Evolutionary conservation across 2,113 vertebrate genomes (phyloP), one percentile per base, ranked within the genome.

Genomic region (Hippocampus abdominalis): DNA sequence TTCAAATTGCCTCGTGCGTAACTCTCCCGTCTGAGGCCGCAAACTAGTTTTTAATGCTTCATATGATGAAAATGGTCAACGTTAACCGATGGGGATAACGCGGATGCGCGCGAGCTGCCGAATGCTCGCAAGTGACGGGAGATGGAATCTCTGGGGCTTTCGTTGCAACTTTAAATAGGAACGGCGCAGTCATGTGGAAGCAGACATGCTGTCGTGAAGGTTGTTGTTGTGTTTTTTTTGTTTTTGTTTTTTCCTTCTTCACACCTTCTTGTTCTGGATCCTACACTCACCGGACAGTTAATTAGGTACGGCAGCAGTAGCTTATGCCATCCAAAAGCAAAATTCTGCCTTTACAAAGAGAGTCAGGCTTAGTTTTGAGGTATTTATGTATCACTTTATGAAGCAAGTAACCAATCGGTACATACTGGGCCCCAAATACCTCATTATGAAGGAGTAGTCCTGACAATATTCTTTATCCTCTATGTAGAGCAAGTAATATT

Each of bases 141-240:
- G 69, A 29, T 64, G 73, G 59, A 59, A 71, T 81, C 81, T 84
- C 76, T 74, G 40, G 80, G 80, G 84, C 68, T 88, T 82, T 79
- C 80, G 86, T 87, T 80, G 63, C 70, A 78, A 73, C 82, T 69
- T 82, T 83, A 68, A 85, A 70, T 65, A 79, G 63, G 69, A 88
- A 67, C 74, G 76, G 72, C 54, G 85, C 69, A 80, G 25, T 66
- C 71, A 27, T 67, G 68, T 73, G 62, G 68, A 83, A 75, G 71
- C 48, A 79, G 86, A 82, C 69, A 69, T 59, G 70, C 51, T 48
- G 23, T 42, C 70, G 71, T 64, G 53, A 64, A 69, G 23, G 11
- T n/a, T n/a, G 49, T 16, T 18, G 46, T 42, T 77, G n/a, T n/a
- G n/a, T 81, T 73, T 71, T 67, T 59, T 74, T 68, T 25, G 2